These are phyloP conservation scores for Pseudolaguvia tuberculata DNA, from an alignment of 2,113 vertebrate species.

Conservation along the genomic window DNA sequence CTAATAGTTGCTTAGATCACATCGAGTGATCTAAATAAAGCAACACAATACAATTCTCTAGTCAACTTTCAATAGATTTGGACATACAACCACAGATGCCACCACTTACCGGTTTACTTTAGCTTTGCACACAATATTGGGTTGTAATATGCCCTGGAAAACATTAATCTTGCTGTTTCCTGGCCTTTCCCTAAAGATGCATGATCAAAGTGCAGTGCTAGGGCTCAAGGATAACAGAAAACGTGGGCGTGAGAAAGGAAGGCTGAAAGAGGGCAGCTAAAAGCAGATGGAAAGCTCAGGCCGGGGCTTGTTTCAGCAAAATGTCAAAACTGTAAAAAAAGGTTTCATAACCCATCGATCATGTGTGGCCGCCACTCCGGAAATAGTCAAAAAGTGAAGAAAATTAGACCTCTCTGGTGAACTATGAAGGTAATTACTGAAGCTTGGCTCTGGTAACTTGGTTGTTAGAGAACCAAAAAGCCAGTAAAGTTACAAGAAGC, in stretches of 20 bases:
- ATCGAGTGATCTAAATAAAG: not conserved
- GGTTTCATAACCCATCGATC: conserved; percentile 65
- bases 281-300: conserved; percentile 66
- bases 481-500: conserved; percentile 42
- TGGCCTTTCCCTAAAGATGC: conserved; percentile 55
- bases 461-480: conserved; percentile 42
- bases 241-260: conserved; percentile 22
- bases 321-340: conserved; percentile 67
- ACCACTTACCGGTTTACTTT: conserved; percentile 38
- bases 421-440: conserved; percentile 61
- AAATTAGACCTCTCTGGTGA: conserved; percentile 63
- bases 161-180: conserved; percentile 56
- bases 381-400: conserved; percentile 57
- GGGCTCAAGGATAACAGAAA: conserved; percentile 55
- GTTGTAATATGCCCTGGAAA: conserved; percentile 51
- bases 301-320: conserved; percentile 67
- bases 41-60: conserved; percentile 4
- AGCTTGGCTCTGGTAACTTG: conserved; percentile 57
- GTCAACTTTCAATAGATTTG: conserved; percentile 27
- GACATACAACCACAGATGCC: conserved; percentile 33
- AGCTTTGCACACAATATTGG: conserved; percentile 46
- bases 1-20: conserved; percentile 6
- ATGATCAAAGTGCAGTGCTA: conserved; percentile 48
- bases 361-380: conserved; percentile 51
- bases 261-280: conserved; percentile 30